Conservation (phyloP, 2,113 vertebrate species). For the Tautogolabrus adspersus region DNA sequence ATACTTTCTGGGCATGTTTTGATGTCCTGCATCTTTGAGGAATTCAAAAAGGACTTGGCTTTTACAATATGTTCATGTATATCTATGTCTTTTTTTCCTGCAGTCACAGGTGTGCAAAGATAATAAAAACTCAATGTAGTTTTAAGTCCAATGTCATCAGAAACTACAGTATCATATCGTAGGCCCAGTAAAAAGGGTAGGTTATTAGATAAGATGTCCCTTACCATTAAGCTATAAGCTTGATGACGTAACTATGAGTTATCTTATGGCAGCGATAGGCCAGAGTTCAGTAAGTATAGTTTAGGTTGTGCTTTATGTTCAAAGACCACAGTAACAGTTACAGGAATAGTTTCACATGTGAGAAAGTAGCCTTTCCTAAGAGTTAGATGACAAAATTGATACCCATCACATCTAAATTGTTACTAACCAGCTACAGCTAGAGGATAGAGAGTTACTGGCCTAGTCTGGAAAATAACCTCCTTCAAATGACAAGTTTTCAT, state of each 20-base stretch:
- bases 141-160: not conserved
- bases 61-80: too few relatives aligned
- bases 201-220: slow-evolving; percentile 53
- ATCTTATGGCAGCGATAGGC: not conserved
- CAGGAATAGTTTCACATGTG: not conserved
- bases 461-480: too few relatives aligned
- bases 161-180: slow-evolving; percentile 4
- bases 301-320: not conserved
- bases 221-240: not conserved
- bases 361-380: not conserved
- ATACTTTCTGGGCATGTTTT: not conserved
- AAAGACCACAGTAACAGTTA: not conserved
- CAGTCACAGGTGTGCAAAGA: not conserved
- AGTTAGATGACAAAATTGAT: too few relatives aligned
- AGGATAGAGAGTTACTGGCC: too few relatives aligned
- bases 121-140: not conserved
- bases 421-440: too few relatives aligned
- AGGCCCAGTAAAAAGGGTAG: slow-evolving; percentile 9
- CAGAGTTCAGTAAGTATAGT: slow-evolving; percentile 33
- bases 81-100: too few relatives aligned
- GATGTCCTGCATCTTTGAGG: too few relatives aligned
- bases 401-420: too few relatives aligned
- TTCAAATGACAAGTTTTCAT: too few relatives aligned
- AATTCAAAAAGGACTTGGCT: too few relatives aligned
- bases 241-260: slow-evolving; percentile 17